Evolutionary conservation across 2,113 vertebrate genomes (phyloP), one percentile per base, ranked within the genome.

Genomic region (Nesoenas mayeri): DNA sequence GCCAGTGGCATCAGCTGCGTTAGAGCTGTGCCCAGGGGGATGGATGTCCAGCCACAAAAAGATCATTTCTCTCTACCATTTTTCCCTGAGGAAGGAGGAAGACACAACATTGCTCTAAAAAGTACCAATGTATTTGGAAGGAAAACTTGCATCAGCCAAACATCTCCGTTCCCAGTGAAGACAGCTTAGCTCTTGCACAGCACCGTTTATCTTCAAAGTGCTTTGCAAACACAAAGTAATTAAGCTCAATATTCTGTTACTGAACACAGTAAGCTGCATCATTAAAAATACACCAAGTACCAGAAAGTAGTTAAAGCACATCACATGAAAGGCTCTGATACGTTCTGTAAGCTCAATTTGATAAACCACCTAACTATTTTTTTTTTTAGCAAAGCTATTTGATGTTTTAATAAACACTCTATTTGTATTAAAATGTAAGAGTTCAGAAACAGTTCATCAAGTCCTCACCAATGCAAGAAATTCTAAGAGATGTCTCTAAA

Each of bases 371-470:
- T 34, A 83, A 95, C 50, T 85, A 94, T 86, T 92, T 40, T 40
- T 40, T 40, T 40, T 71, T 79, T 83, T 89, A 78, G 58, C 40
- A 94, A 73, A 92, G 26, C 60, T 57, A 94, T 50, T 88, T 58
- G 34, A 53, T 12, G 34, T 58, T 72, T 78, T 83, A 85, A 86
- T 47, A 92, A 91, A 92, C 51, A 78, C 32, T 19, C 3, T 10
- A 26, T 93, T 83, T 96, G 87, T 71, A 93, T 66, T 91, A 88
- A 88, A 75, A 93, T 92, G 32, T 81, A 79, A 82, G 12, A 62
- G 66, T 85, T 88, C 32, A 83, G 58, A 89, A 66, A 81, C 40
- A 60, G 73, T 58, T 83, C 7, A 16, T 65, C 40, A 61, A 66
- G 70, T 81, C 84, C 66, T 19, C 84, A 65, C 28, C 57, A 74